Percentiles rank a stretch among this genome's conserved stretches.
phyloP scores from a whole-genome alignment of 2,113 vertebrate genomes.

The Agapornis roseicollis region DNA sequence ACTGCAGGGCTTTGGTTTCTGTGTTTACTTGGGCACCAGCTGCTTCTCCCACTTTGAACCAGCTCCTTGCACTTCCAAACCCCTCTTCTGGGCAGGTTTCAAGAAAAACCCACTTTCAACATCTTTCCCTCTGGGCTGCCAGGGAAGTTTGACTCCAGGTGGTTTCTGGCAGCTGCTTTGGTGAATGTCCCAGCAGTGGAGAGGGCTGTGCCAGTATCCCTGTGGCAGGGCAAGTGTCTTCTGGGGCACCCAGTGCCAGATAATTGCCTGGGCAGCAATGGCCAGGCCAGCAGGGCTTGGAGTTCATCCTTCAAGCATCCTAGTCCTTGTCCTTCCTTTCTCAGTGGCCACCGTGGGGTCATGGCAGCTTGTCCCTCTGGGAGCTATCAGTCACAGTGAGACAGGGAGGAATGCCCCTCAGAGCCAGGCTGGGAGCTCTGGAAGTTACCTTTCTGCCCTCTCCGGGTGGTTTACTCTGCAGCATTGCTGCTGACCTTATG shows the following conservation, averaged over 20 bases:
- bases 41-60: background rate
- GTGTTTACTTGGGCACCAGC: background rate
- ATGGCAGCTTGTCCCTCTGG: background rate
- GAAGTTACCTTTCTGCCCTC: background rate
- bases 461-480: background rate
- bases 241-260: accelerated
- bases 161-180: background rate
- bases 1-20: background rate
- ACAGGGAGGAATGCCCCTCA: background rate
- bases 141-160: background rate
- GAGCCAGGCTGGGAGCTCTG: background rate
- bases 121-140: background rate
- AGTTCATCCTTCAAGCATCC: background rate
- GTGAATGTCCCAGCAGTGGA: accelerated
- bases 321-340: background rate
- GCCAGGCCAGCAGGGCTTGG: accelerated
- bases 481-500: background rate
- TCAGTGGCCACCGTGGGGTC: accelerated
- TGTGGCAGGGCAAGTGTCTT: background rate
- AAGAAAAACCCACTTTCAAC: background rate
- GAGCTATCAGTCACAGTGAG: background rate
- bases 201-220: background rate
- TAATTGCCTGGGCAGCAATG: background rate
- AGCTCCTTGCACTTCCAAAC: accelerated
- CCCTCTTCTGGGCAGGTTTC: background rate